Percentiles rank a stretch among this genome's conserved stretches.
These are phyloP conservation scores for Plectus sambesii DNA, from an alignment of 1,140 invertebrate species.

Conservation along the genomic window DNA sequence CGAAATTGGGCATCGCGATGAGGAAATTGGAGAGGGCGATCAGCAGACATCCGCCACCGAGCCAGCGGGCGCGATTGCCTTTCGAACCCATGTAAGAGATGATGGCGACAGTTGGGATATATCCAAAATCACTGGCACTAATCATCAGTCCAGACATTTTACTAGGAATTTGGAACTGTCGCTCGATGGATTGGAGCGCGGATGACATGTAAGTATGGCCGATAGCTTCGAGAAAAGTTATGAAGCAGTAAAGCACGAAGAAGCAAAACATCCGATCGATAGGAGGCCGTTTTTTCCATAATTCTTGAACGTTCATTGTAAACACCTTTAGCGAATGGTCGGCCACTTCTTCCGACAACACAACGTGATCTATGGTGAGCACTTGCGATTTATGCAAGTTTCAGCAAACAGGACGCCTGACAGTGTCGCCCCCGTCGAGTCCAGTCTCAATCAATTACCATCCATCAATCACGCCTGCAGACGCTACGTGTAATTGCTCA, in stretches of 20 bases:
- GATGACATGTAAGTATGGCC: conserved; percentile 31
- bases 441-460: too few species aligned
- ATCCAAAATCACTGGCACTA: conserved; percentile 27
- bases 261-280: too few species aligned
- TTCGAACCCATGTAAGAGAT: conserved; percentile 26
- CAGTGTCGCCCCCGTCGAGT: too few species aligned
- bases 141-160: conserved; percentile 26
- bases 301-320: too few species aligned
- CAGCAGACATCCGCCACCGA: conserved; percentile 26
- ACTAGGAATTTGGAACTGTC: conserved; percentile 28
- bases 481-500: too few species aligned
- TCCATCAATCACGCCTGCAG: too few species aligned
- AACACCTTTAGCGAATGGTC: too few species aligned
- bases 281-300: too few species aligned
- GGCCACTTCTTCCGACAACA: too few species aligned
- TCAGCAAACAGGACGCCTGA: too few species aligned
- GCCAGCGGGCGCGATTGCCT: conserved; percentile 28
- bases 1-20: conserved; percentile 25
- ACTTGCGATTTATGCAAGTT: too few species aligned
- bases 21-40: conserved; percentile 27
- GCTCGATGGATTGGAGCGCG: conserved; percentile 27
- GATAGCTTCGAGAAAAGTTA: conserved; percentile 29
- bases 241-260: not conserved
- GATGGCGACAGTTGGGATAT: conserved; percentile 28
- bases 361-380: too few species aligned